Evolutionary conservation across 2,888 invertebrate genomes (phyloP).

Genomic region (Eupeodes latifasciatus): DNA sequence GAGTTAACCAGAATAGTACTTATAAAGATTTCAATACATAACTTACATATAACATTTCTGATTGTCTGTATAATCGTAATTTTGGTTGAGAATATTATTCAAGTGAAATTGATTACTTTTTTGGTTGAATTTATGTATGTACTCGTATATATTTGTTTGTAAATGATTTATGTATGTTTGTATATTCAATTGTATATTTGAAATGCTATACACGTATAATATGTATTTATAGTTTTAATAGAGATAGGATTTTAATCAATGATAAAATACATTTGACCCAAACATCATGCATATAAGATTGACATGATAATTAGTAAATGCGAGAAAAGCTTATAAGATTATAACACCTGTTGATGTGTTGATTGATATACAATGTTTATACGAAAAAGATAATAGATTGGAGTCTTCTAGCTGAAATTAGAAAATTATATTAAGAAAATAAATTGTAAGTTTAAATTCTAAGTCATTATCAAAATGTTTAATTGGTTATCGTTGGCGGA

Average conservation of each 20-base stretch:
- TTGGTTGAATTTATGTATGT: background rate
- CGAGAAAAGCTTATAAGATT: background rate
- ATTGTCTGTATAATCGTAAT: background rate
- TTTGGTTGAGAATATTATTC: slow-evolving; percentile 16
- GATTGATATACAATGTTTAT: background rate
- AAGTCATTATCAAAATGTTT: no score
- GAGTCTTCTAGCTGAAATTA: no score
- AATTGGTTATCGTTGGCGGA: no score
- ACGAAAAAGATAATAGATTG: no score
- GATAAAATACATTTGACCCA: slow-evolving; percentile 14
- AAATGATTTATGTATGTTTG: slow-evolving; percentile 9
- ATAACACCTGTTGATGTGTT: background rate
- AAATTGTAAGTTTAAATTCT: no score
- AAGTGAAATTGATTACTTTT: slow-evolving; percentile 61
- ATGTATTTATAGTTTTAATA: background rate
- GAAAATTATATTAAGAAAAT: no score
- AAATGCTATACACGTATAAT: background rate
- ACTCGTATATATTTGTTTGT: background rate
- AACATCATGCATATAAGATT: background rate
- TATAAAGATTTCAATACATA: background rate
- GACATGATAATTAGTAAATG: background rate
- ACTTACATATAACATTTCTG: background rate
- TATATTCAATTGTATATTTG: slow-evolving; percentile 53
- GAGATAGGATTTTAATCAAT: background rate
- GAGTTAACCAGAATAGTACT: no score